Percentiles rank a stretch among this genome's conserved stretches.
Evolutionary conservation across 2,113 vertebrate species (phyloP).

Genomic region (Macroglossus sobrinus): DNA sequence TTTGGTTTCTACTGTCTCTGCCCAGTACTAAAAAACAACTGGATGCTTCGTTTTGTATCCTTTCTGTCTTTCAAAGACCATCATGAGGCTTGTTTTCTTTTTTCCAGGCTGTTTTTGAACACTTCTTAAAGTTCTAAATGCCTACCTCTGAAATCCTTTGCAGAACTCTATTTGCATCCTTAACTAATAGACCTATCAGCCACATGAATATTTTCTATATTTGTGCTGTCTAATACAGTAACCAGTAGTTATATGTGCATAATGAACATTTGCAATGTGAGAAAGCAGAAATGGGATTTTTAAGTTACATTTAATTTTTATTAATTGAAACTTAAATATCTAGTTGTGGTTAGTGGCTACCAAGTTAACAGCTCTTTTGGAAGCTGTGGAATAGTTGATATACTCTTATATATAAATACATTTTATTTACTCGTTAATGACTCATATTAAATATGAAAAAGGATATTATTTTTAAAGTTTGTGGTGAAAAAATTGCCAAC

Average conservation of each 20-base stretch:
- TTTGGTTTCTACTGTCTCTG: neutral
- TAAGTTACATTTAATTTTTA: neutral
- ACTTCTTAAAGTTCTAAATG: neutral
- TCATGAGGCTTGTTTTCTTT: neutral
- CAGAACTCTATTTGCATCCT: neutral
- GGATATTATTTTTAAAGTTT: neutral
- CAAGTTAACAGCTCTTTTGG: neutral
- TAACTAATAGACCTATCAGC: neutral
- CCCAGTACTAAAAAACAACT: conserved; percentile 4
- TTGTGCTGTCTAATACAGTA: neutral
- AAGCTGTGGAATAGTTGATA: neutral
- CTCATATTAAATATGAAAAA: neutral
- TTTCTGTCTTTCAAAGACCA: neutral
- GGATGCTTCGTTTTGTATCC: neutral
- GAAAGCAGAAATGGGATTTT: neutral
- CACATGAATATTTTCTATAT: neutral
- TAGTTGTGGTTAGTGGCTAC: neutral
- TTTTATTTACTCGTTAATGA: neutral
- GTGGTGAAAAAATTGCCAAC: neutral
- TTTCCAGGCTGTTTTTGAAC: conserved; percentile 1
- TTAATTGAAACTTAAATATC: conserved; percentile 26
- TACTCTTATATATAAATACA: neutral
- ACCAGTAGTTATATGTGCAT: neutral
- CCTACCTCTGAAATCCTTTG: neutral
- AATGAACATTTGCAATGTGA: neutral